These are phyloP conservation scores for Spatulosminthurus flaviceps DNA, from an alignment of 2,888 invertebrate genomes.

Conservation along the genomic window DNA sequence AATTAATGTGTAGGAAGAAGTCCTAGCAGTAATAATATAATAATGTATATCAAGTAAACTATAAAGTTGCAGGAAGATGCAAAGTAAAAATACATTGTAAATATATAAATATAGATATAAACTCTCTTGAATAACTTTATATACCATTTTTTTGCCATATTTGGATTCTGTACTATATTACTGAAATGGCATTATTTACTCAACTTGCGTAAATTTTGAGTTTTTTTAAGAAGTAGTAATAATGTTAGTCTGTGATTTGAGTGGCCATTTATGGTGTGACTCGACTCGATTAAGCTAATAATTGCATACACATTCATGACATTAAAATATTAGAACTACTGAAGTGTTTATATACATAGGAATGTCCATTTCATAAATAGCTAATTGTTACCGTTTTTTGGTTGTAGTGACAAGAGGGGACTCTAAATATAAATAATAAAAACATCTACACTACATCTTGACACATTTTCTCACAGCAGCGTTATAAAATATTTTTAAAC, in stretches of 20 bases:
- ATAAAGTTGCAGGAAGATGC: too few relatives aligned
- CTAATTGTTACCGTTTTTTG: background rate
- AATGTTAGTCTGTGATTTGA: constrained; percentile 45
- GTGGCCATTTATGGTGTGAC: constrained; percentile 30
- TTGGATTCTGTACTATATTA: background rate
- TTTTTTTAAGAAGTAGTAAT: constrained; percentile 26
- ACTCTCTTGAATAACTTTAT: background rate
- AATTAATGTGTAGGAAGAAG: too few relatives aligned
- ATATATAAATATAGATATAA: background rate
- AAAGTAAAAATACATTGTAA: too few relatives aligned
- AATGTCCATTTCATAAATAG: background rate
- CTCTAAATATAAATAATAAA: too few relatives aligned
- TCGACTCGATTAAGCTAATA: constrained; percentile 31
- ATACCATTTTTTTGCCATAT: background rate
- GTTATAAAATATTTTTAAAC: too few relatives aligned
- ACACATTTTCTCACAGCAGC: too few relatives aligned
- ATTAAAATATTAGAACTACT: background rate
- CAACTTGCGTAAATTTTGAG: background rate
- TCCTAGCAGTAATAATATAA: too few relatives aligned
- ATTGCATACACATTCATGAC: constrained; percentile 21
- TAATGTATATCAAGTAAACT: too few relatives aligned
- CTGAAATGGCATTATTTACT: constrained; percentile 1
- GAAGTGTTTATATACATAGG: background rate
- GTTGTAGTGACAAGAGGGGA: background rate
- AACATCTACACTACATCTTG: too few relatives aligned